Conservation (phyloP, 1,140 invertebrate species). For the Caenorhabditis elegans region WBcel235 BX284604.4:14512001-14512500, state of each 20-base stretch:
- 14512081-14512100: no score
- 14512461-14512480: not conserved
- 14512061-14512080: not conserved
- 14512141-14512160: not conserved
- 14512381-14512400: not conserved
- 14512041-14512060: not conserved
- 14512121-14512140: not conserved
- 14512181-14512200: not conserved
- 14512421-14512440: not conserved
- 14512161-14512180: conserved; percentile 9
- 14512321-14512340: no score
- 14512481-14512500: not conserved
- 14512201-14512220: not conserved
- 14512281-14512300: no score
- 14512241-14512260: not conserved
- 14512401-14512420: not conserved
- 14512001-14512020: no score
- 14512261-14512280: not conserved
- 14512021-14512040: no score
- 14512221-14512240: not conserved
- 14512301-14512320: no score
- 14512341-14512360: no score
- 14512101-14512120: no score
- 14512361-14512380: no score
- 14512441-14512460: not conserved